Base-by-base conservation (phyloP, 2,797 vertebrate genomes). In the Gymnopithys bicolor region DNA sequence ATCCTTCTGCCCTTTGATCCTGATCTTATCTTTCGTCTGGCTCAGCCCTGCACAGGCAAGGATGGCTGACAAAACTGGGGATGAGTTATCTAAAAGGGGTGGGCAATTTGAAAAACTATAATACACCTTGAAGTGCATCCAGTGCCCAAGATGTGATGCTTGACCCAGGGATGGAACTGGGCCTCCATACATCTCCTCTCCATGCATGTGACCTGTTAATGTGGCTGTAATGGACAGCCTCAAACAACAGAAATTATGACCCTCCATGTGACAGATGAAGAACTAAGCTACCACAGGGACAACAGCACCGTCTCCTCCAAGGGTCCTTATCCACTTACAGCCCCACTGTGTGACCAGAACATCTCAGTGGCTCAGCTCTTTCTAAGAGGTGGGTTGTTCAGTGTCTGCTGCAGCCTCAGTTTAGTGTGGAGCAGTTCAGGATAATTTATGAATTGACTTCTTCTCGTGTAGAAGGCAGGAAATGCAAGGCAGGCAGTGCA, bases 1-100 rank as follows among this genome's bases (percentile, higher is more conserved):
- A 43, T 76, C 85, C 89, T 95, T 83, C 89, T 83, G 93, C 87
- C 95, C 89, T 96, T 76, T 32, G 58, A 43, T 81, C 80, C 80
- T 55, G 58, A 74, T 73, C 37, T 59, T 51, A 35, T 46, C 23
- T 79, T n/a, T 3, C 17, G 32, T 58, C 85, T 79, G 63, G 55
- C 75, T 94, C 45, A 68, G 55, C 55, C 43, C n/a, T 43, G 23
- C 58, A 4, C 35, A 23, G 19, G 51, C 33, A 48, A 86, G 52
- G 46, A 68, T 21, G 51, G 30, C 19, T 68, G n/a, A 46, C 5
- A 52, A 66, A 60, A 45, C 14, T 28, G 67, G 41, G 59, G 25
- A 22, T 41, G 64, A 60, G 37, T 69, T 9, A 2, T 11, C 12
- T 45, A 10, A 53, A 18, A 75, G n/a, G 18, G 11, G 17, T 7